These are phyloP conservation scores for Muscicapa striata DNA, from an alignment of 2,797 vertebrate species.

Conservation along the genomic window DNA sequence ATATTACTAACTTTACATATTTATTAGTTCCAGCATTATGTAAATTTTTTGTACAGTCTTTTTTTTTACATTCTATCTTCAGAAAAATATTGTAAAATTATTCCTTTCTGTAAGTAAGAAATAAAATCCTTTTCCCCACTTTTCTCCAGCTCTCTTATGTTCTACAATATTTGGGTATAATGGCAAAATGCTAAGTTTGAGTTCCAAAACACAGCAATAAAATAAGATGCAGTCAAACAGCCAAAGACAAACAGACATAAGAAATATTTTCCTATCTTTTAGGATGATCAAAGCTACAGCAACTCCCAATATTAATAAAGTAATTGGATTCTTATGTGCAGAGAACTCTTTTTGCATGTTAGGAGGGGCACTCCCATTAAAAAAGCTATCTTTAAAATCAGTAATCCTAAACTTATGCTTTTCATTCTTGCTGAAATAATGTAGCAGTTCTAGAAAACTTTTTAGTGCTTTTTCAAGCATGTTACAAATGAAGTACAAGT, in stretches of 20 bases:
- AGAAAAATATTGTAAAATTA: neutral
- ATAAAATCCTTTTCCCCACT: neutral
- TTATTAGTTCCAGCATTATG: neutral
- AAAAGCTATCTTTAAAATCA: neutral
- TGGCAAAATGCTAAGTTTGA: neutral
- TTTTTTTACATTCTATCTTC: neutral
- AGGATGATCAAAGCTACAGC: neutral
- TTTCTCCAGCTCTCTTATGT: neutral
- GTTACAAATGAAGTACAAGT: neutral
- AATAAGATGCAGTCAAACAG: neutral
- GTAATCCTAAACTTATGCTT: neutral
- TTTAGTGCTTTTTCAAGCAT: neutral
- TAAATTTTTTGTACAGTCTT: neutral
- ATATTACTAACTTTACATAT: neutral
- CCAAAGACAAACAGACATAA: neutral
- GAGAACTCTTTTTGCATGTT: neutral
- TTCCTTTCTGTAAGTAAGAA: neutral
- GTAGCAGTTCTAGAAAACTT: conserved; percentile 13
- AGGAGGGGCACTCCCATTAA: neutral
- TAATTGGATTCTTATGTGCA: neutral
- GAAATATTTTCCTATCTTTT: neutral
- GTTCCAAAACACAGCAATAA: neutral
- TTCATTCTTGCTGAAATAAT: conserved; percentile 28
- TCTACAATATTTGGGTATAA: neutral
- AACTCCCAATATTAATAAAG: neutral